Evolutionary conservation across 1,140 invertebrate species (phyloP), one percentile per base, ranked within the genome.

Genomic region (Drosophila micromelanica): DNA sequence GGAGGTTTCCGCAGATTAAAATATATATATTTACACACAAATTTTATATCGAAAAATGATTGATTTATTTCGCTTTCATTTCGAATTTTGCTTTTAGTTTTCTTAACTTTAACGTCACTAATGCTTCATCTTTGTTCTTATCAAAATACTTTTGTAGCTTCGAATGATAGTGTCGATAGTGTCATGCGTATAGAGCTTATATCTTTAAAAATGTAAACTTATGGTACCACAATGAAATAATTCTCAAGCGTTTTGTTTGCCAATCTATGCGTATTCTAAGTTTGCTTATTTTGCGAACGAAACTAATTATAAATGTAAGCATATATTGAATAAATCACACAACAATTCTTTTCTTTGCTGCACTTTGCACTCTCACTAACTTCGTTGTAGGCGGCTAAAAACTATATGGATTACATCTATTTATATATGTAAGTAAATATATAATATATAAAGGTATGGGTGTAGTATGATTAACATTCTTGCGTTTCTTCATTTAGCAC

Each of bases 221-320:
- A 82, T 72, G 46, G 45, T 74, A 80, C 73, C 80, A 85, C 82
- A 86, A 76, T 82, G 62, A 69, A 81, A 76, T 65, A 70, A 74
- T 65, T 62, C 74, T 77, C 57, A 86, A 86, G 80, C 80, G 74
- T 81, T 80, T 73, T 73, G 20, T 49, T 86, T 71, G 78, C 69
- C 76, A 57, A 81, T 65, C 75, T 81, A 81, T 65, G 75, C 78
- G 48, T 78, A 69, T 62, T 45, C 64, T 73, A 75, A 40, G 27
- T 64, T 56, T 52, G 40, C 65, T 56, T 76, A 76, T 64, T 23
- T 72, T 51, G 42, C 23, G 52, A 68, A 59, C 43, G 42, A 51
- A 76, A 85, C 78, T 87, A 86, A 87, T 54, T 70, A 48, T 82
- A 87, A 86, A 78, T 78, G 72, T 72, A 89, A 87, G 82, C 82